A percentile compares a stretch with the other conserved stretches of the same genome.
Evolutionary conservation across 2,888 invertebrate genomes (phyloP).

Genomic region (Drosophila histrio): DNA sequence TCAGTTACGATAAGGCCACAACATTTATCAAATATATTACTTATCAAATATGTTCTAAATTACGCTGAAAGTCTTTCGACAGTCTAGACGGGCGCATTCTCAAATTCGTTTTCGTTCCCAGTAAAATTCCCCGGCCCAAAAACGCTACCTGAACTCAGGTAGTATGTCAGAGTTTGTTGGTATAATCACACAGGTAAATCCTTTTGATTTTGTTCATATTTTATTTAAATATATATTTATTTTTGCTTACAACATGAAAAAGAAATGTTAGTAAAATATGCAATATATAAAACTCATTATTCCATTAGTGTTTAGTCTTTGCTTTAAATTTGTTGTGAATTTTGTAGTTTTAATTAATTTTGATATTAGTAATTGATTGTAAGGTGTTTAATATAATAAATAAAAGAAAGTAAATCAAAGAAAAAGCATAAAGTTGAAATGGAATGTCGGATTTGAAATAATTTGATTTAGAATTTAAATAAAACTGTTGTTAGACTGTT

Average conservation of each 20-base stretch:
- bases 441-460: no score
- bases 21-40: slow-evolving; percentile 8
- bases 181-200: slow-evolving; percentile 9
- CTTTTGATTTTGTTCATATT: slow-evolving; percentile 33
- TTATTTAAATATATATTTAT: slow-evolving; percentile 17
- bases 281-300: slow-evolving; percentile 60
- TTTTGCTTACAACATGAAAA: slow-evolving; percentile 76
- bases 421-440: slow-evolving; percentile 17
- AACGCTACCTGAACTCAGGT: slow-evolving; percentile 12
- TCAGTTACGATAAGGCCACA: slow-evolving; percentile 30
- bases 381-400: slow-evolving; percentile 30
- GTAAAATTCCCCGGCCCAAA: not conserved
- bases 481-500: no score
- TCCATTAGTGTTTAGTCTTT: slow-evolving; percentile 68
- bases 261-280: slow-evolving; percentile 78
- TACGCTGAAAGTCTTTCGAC: not conserved
- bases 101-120: not conserved
- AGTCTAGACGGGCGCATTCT: slow-evolving; percentile 1
- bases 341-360: slow-evolving; percentile 13
- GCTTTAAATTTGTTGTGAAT: slow-evolving; percentile 42
- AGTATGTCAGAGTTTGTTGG: not conserved
- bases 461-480: no score
- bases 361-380: slow-evolving; percentile 42
- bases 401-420: slow-evolving; percentile 27
- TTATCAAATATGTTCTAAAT: slow-evolving; percentile 43